Percentiles rank a stretch among this genome's conserved stretches.
These are phyloP conservation scores for Corynorhinus townsendii DNA, from an alignment of 2,113 vertebrate species.

Conservation along the genomic window DNA sequence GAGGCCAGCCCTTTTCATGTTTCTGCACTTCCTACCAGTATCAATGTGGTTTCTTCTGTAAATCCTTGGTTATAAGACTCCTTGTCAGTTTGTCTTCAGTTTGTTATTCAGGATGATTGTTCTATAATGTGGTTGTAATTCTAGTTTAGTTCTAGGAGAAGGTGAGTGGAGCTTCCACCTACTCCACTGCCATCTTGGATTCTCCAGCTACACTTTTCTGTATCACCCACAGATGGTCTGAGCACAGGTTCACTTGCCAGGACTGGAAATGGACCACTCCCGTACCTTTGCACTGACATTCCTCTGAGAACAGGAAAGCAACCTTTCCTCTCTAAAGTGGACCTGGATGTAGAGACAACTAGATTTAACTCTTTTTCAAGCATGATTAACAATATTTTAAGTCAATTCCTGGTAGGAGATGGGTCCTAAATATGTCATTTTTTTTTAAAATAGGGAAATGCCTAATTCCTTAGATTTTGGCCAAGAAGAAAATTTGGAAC, in stretches of 20 bases:
- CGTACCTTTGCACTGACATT: neutral
- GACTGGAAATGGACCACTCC: slow-evolving; percentile 34
- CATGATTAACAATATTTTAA: slow-evolving; percentile 40
- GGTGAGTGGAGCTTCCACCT: neutral
- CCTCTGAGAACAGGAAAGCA: neutral
- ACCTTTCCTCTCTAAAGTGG: neutral
- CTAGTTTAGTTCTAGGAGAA: neutral
- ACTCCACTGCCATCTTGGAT: neutral
- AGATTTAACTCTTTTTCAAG: neutral
- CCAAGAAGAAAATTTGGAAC: slow-evolving; percentile 39
- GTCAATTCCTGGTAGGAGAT: slow-evolving; percentile 56
- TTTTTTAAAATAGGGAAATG: slow-evolving; percentile 41
- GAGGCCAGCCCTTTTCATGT: neutral
- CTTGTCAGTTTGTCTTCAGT: neutral
- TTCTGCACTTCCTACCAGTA: neutral
- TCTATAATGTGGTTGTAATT: neutral
- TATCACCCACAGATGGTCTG: neutral
- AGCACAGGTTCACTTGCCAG: neutral
- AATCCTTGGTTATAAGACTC: neutral
- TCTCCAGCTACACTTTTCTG: neutral
- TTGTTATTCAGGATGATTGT: neutral
- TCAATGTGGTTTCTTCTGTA: neutral
- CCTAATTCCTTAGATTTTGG: slow-evolving; percentile 1
- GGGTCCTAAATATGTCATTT: neutral
- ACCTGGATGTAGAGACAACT: neutral